These are phyloP conservation scores for Drosophila nigritarsus DNA, from an alignment of 2,888 invertebrate genomes.

Conservation along the genomic window DNA sequence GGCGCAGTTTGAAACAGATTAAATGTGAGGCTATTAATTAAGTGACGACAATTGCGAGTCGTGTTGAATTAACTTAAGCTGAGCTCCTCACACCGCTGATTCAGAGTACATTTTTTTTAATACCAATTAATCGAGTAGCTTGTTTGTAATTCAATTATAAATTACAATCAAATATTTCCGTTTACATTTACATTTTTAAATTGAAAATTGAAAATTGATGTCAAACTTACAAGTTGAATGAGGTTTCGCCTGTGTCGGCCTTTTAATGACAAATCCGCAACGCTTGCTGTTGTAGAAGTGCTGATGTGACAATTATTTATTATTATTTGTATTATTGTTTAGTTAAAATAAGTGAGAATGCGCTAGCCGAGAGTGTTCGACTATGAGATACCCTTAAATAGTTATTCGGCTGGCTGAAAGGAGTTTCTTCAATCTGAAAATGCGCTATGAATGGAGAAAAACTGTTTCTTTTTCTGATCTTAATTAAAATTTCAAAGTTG, in stretches of 20 bases:
- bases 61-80: slow-evolving; percentile 37
- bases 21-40: slow-evolving; percentile 75
- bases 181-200: slow-evolving; percentile 56
- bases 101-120: slow-evolving; percentile 43
- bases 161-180: slow-evolving; percentile 74
- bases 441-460: background rate
- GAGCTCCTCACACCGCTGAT: slow-evolving; percentile 49
- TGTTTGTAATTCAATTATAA: slow-evolving; percentile 53
- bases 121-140: slow-evolving; percentile 57
- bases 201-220: no score
- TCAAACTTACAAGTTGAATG: slow-evolving; percentile 38
- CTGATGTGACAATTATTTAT: slow-evolving; percentile 26
- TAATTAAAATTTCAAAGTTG: background rate
- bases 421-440: background rate
- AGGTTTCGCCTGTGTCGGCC: slow-evolving; percentile 11
- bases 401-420: background rate
- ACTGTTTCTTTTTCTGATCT: background rate
- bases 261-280: slow-evolving; percentile 51
- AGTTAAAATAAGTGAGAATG: background rate
- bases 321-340: background rate
- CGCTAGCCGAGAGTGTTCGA: background rate
- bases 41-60: slow-evolving; percentile 55
- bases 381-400: background rate
- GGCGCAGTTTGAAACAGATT: slow-evolving; percentile 59
- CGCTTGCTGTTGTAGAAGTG: slow-evolving; percentile 33